Conservation (phyloP, 2,797 vertebrate species). For the Lacerta agilis region DNA sequence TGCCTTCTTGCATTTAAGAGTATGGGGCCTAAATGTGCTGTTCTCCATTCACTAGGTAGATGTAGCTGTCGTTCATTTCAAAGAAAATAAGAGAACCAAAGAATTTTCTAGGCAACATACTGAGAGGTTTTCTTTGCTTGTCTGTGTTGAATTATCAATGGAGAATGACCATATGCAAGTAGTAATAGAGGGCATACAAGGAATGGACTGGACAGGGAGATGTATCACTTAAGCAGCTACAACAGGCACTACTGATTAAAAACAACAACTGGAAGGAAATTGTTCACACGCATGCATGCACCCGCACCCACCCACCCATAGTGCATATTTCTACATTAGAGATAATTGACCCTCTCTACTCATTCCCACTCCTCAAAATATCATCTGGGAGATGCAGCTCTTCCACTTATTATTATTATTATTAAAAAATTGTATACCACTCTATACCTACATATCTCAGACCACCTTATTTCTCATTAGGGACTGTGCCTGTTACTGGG, state of each 20-base stretch:
- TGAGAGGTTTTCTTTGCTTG: constrained; percentile 34
- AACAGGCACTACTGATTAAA: background rate
- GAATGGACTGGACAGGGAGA: background rate
- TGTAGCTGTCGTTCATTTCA: constrained; percentile 46
- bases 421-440: too few relatives aligned
- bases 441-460: too few relatives aligned
- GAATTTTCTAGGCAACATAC: constrained; percentile 33
- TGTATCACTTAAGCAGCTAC: background rate
- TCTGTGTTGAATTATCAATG: constrained; percentile 53
- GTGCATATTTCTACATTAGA: too few relatives aligned
- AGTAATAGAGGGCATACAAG: background rate
- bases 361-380: background rate
- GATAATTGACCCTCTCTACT: background rate
- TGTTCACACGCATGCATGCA: background rate
- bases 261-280: background rate
- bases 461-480: background rate
- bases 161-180: constrained; percentile 23
- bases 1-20: background rate
- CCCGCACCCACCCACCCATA: too few relatives aligned
- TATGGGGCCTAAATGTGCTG: constrained; percentile 3
- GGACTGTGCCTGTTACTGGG: background rate
- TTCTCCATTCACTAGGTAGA: constrained; percentile 43
- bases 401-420: too few relatives aligned
- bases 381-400: background rate
- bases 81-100: constrained; percentile 23